Conservation (phyloP, 1,140 invertebrate species). For the Bicyclus anynana region DNA sequence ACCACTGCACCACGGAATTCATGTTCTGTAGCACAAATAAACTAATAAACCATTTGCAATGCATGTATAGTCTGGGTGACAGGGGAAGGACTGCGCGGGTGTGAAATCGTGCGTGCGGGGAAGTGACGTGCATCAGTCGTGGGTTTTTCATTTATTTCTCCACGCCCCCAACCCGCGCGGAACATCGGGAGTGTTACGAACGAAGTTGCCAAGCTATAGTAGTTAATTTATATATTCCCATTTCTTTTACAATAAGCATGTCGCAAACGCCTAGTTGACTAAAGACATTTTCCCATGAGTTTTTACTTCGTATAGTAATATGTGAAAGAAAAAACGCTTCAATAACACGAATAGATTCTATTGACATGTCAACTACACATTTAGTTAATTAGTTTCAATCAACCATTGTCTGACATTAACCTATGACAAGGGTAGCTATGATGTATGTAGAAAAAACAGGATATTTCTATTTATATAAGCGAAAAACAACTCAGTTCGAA, state of each 20-base stretch:
- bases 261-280: slow-evolving; percentile 40
- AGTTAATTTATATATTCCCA: too few species aligned
- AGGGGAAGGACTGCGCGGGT: too few species aligned
- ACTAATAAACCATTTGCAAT: too few species aligned
- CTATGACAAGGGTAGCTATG: neutral
- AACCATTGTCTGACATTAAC: slow-evolving; percentile 12
- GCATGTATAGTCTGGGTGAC: neutral
- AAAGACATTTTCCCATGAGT: slow-evolving; percentile 41
- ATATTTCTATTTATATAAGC: neutral
- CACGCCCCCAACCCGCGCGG: too few species aligned
- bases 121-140: too few species aligned
- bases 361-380: slow-evolving; percentile 16
- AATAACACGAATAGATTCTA: slow-evolving; percentile 28
- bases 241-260: slow-evolving; percentile 33
- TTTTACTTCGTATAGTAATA: slow-evolving; percentile 35
- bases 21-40: too few species aligned
- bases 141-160: too few species aligned
- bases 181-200: too few species aligned
- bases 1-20: too few species aligned
- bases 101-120: too few species aligned
- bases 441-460: neutral
- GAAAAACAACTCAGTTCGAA: too few species aligned
- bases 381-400: slow-evolving; percentile 12
- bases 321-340: slow-evolving; percentile 34
- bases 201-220: too few species aligned